These are phyloP conservation scores for Merops nubicus DNA, from an alignment of 2,113 vertebrate species.

Conservation along the genomic window DNA sequence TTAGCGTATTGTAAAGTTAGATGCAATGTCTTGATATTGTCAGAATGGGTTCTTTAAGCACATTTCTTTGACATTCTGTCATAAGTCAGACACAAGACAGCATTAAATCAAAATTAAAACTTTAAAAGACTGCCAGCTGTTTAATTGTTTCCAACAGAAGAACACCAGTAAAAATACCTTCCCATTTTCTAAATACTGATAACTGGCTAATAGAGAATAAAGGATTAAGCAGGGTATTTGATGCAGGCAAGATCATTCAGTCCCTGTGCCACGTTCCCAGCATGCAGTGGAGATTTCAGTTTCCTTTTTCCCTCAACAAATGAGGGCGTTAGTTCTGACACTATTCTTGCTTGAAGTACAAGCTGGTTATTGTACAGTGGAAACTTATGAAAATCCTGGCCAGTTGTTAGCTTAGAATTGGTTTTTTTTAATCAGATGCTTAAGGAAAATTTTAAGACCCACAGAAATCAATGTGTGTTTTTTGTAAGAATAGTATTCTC, in stretches of 20 bases:
- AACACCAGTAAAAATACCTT: background rate
- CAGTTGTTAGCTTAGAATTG: background rate
- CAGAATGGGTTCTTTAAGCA: conserved; percentile 29
- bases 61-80: conserved; percentile 57
- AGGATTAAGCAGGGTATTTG: background rate
- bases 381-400: background rate
- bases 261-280: background rate
- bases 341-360: background rate
- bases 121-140: background rate
- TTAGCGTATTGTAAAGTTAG: conserved; percentile 60
- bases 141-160: background rate
- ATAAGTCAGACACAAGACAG: conserved; percentile 47
- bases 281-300: background rate
- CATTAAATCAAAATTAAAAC: conserved; percentile 49
- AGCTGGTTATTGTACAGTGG: background rate
- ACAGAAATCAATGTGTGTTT: background rate
- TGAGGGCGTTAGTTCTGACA: background rate
- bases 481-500: background rate
- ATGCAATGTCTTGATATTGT: conserved; percentile 50
- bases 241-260: background rate
- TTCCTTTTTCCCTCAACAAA: background rate
- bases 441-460: background rate
- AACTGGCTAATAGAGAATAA: background rate
- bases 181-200: background rate
- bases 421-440: background rate